Evolutionary conservation across 2,888 invertebrate genomes (phyloP), one percentile per base, ranked within the genome.

Genomic region (Philopedon plagiatum): DNA sequence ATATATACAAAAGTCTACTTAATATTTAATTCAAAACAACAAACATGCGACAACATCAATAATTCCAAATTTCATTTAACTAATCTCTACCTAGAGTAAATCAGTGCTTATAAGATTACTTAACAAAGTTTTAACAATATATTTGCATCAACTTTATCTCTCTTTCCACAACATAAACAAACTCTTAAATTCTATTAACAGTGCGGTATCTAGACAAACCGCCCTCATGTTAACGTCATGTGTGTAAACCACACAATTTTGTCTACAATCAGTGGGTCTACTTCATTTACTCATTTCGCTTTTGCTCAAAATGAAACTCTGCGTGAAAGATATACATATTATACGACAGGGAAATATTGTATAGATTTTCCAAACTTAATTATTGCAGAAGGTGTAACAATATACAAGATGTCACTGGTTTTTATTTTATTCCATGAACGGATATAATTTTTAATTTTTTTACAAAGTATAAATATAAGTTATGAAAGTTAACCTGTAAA

Each of bases 251-350:
- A 49, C 65, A 72, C 63, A 62, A 72, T 67, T 72, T 72, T 68
- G 62, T 58, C 65, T 74, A 67, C 56, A 76, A 76, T 76, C 77
- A 69, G 76, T 78, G 76, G 78, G 80, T 82, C 82, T 81, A 80
- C 82, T 81, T 81, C 82, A 82, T 81, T 83, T 82, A 82, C 80
- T 81, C 62, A 21, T 62, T 49, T 62, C 51, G 57, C 62, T 81
- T 78, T 78, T 75, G 76, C 76, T 63, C 75, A 77, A 80, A 77
- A 81, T 79, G 82, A 83, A 85, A 85, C 81, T 81, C 82, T 81
- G 82, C 81, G 84, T 84, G 84, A 84, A 84, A 84, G 83, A 84
- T 84, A 82, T 78, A 81, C 82, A n/a, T n/a, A n/a, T n/a, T n/a
- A n/a, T n/a, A 81, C 83, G 76, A 82, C 81, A 81, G 83, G 56